phyloP scores from a whole-genome alignment of 2,113 vertebrate genomes.

The Polypterus senegalus region DNA sequence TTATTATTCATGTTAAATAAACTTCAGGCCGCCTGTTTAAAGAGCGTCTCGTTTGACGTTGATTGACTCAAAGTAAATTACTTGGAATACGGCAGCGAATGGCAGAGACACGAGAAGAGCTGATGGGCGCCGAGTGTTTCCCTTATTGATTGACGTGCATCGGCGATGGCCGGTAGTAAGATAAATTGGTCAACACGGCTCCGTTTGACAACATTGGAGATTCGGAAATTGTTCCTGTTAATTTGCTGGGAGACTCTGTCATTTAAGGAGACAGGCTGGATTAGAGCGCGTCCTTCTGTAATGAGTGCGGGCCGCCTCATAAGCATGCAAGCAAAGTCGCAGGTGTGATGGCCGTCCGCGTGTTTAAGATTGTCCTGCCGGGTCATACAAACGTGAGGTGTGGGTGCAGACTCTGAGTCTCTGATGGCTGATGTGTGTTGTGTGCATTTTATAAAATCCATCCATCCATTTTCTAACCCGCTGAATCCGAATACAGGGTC shows the following conservation, averaged over 20 bases:
- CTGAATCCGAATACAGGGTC: too few relatives aligned
- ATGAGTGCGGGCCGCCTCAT: background rate
- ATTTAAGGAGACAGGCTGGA: conserved; percentile 39
- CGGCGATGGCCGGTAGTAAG: conserved; percentile 67
- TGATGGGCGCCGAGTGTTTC: conserved; percentile 71
- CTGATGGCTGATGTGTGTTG: too few relatives aligned
- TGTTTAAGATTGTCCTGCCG: too few relatives aligned
- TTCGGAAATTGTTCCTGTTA: conserved; percentile 71
- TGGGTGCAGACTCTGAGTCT: too few relatives aligned
- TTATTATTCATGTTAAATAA: background rate
- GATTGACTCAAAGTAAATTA: conserved; percentile 77
- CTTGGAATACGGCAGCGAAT: conserved; percentile 58
- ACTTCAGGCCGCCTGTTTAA: too few relatives aligned
- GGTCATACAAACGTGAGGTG: too few relatives aligned
- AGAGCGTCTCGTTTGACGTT: conserved; percentile 64
- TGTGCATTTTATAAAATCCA: too few relatives aligned
- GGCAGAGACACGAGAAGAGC: conserved; percentile 68
- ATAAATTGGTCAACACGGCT: conserved; percentile 70
- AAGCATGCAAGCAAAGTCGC: conserved; percentile 1
- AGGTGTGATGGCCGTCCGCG: too few relatives aligned
- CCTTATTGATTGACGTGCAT: conserved; percentile 69
- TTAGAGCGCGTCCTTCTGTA: background rate
- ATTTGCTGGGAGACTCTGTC: conserved; percentile 64
- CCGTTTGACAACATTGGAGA: conserved; percentile 68
- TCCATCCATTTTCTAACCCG: too few relatives aligned